These are phyloP conservation scores for Nemapogon koenigi DNA, from an alignment of 2,888 invertebrate genomes.

Conservation along the genomic window DNA sequence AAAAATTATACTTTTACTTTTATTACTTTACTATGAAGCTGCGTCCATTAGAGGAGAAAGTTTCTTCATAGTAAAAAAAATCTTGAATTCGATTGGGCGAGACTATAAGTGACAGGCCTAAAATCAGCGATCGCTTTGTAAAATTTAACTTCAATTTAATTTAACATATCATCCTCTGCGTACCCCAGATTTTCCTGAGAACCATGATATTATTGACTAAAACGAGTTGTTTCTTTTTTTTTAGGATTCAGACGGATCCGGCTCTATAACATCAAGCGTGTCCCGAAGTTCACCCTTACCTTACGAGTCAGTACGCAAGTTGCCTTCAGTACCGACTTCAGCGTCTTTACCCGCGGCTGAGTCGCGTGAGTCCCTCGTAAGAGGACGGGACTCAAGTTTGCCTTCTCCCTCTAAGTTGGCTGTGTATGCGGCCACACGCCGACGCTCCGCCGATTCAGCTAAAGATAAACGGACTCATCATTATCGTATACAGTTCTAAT, in stretches of 20 bases:
- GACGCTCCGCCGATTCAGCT: constrained; percentile 66
- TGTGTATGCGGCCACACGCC: constrained; percentile 58
- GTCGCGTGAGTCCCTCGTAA: constrained; percentile 53
- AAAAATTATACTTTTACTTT: too few species aligned
- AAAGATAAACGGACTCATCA: constrained; percentile 69
- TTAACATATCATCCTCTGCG: too few species aligned
- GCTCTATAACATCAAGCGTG: constrained; percentile 50
- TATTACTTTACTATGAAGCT: too few species aligned
- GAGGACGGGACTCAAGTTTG: constrained; percentile 55
- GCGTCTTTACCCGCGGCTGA: constrained; percentile 57
- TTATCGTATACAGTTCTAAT: constrained; percentile 80
- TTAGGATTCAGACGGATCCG: constrained; percentile 52
- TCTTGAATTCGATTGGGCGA: too few species aligned
- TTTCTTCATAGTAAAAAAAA: too few species aligned
- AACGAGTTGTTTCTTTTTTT: constrained; percentile 13
- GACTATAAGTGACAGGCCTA: too few species aligned
- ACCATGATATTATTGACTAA: too few species aligned
- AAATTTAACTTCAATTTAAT: too few species aligned
- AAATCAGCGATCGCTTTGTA: too few species aligned
- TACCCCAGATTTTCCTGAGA: too few species aligned
- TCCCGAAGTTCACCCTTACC: constrained; percentile 52
- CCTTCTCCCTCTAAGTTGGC: constrained; percentile 71
- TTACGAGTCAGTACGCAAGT: constrained; percentile 49
- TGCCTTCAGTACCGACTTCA: constrained; percentile 55
- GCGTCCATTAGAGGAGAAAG: too few species aligned